Base-by-base conservation (phyloP, 2,797 vertebrate species). In the Acanthornis magna region DNA sequence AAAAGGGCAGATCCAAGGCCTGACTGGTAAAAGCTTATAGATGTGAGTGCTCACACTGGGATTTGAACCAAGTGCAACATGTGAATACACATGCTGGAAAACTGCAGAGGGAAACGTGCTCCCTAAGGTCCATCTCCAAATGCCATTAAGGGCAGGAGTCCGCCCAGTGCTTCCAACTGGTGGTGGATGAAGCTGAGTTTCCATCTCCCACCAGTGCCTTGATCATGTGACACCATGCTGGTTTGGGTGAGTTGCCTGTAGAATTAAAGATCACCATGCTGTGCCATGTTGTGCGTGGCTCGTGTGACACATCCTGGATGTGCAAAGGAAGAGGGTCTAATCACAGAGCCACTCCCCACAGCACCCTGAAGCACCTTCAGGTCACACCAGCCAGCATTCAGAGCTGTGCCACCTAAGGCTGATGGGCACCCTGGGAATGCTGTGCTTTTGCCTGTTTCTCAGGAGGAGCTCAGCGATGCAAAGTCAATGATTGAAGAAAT, bases 381-480 rank as follows among this genome's bases (percentile, higher is more conserved):
- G 27, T 51, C 53, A 45, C 38, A 23, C 13, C 67, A 80, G 60
- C 32, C 43, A 48, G 30, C 54, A 18, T 30, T 54, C 70, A 80
- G 27, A 83, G 68, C 60, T 68, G 70, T 43, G 85, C 70, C 61
- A 22, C 5, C 0, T 3, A 20, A 50, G 74, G n/a, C 63, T 91
- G 84, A n/a, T 38, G 71, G 63, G 48, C 80, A 92, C 22, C 40
- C 62, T 88, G 51, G 77, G 29, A 88, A 93, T n/a, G 36, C 45
- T 83, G 53, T 76, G 67, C 50, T 51, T 68, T 87, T 94, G 81
- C 48, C 76, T 96, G 48, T 94, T 71, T 87, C 90, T 92, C 85
- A 99, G 99, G 99, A 99, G 97, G 99, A 99, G 95, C 97, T 99
- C 95, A 98, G 98, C 16, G 98, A 98, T 85, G 98, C 98, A 6